Evolutionary conservation across 2,113 vertebrate genomes (phyloP).

Genomic region (Terrapene triunguis): DNA sequence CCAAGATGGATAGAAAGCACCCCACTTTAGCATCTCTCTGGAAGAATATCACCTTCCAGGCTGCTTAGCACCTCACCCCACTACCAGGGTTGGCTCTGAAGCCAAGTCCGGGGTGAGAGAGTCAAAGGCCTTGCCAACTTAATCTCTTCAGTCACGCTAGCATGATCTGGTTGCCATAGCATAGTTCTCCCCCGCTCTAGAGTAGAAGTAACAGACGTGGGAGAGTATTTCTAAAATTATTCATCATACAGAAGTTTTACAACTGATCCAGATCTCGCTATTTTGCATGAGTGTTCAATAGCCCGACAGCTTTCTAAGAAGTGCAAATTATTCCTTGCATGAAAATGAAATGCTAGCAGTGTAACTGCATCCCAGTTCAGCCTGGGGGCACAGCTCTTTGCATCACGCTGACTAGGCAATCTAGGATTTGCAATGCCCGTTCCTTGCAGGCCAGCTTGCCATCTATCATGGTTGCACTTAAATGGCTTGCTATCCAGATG

Average conservation of each 20-base stretch:
- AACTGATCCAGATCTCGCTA: neutral
- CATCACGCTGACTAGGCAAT: fast-evolving
- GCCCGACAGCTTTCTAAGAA: neutral
- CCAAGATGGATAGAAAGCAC: neutral
- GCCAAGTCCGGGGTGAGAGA: neutral
- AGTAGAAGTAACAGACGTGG: neutral
- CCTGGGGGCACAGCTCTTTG: neutral
- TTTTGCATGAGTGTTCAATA: fast-evolving
- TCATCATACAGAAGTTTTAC: neutral
- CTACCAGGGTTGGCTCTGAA: neutral
- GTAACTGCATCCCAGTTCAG: neutral
- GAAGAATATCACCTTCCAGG: neutral
- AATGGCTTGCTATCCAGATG: neutral
- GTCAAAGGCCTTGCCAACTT: neutral
- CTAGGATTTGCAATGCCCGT: neutral
- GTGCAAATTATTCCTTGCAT: neutral
- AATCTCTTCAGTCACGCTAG: conserved; percentile 3
- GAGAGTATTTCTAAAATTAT: conserved; percentile 66
- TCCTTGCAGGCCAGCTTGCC: neutral
- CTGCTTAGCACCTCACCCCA: neutral
- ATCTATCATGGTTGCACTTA: neutral
- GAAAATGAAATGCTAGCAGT: neutral
- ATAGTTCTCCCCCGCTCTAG: conserved; percentile 36
- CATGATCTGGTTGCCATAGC: conserved; percentile 33
- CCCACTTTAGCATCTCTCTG: neutral